Percentiles rank a stretch among this genome's conserved stretches.
These are phyloP conservation scores for Slavum lentiscoides DNA, from an alignment of 2,888 invertebrate genomes.

Conservation along the genomic window DNA sequence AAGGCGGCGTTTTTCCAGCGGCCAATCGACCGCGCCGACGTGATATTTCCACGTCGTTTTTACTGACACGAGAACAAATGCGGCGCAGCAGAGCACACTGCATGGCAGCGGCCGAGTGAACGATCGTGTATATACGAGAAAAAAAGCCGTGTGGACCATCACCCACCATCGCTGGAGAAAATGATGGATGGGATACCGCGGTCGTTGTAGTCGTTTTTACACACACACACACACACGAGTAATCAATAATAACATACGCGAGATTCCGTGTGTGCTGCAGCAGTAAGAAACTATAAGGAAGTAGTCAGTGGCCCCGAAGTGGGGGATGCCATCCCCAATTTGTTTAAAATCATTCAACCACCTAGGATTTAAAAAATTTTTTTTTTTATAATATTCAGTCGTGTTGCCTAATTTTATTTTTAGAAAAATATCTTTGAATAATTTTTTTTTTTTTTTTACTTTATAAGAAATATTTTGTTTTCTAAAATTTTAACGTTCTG, in stretches of 20 bases:
- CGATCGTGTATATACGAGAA: neutral
- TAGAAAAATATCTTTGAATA: no score
- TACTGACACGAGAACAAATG: slow-evolving; percentile 38
- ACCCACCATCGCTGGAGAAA: neutral
- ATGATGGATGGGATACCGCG: slow-evolving; percentile 30
- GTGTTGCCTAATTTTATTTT: no score
- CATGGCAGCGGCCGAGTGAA: neutral
- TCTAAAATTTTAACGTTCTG: no score
- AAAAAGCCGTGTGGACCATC: neutral
- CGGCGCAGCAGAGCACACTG: neutral
- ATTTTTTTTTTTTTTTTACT: no score
- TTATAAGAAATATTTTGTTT: no score
- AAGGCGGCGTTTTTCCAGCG: neutral
- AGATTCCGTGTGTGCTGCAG: neutral
- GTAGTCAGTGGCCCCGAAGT: no score
- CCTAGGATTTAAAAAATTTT: no score
- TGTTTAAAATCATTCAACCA: no score
- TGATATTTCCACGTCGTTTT: slow-evolving; percentile 32
- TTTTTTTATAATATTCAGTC: no score
- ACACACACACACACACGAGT: neutral
- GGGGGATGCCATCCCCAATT: no score
- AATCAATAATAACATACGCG: no score
- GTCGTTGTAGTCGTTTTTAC: neutral
- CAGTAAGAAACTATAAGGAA: no score
- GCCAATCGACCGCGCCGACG: slow-evolving; percentile 13